Conservation (phyloP, 2,888 invertebrate genomes). For the Anthrax anthrax region DNA sequence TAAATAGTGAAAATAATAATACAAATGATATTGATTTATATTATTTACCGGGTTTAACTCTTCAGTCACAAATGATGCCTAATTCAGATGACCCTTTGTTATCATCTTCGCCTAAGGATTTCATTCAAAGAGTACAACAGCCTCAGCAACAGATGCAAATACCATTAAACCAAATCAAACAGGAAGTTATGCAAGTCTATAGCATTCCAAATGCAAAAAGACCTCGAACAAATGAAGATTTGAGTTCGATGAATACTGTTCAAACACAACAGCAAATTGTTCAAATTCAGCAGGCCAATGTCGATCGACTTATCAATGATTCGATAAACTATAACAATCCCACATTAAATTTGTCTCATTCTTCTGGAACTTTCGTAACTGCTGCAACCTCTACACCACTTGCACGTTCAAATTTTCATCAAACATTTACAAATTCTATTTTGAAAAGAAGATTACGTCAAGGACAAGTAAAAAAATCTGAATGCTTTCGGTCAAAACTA, state of each 20-base stretch:
- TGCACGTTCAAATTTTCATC: not conserved
- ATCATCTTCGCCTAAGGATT: constrained; percentile 72
- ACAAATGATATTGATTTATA: constrained; percentile 36
- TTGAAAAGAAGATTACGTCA: constrained; percentile 28
- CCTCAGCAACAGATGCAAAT: constrained; percentile 10
- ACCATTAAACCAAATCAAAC: constrained; percentile 4
- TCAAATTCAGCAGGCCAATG: not conserved
- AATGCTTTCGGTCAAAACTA: constrained; percentile 28
- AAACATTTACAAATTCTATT: constrained; percentile 17
- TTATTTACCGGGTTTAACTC: constrained; percentile 35
- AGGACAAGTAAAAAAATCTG: constrained; percentile 14
- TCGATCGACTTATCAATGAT: not conserved
- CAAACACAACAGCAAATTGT: constrained; percentile 9
- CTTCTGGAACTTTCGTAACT: too few relatives aligned
- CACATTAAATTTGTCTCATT: not conserved
- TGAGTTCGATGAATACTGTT: constrained; percentile 26
- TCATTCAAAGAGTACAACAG: constrained; percentile 31
- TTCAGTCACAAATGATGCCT: constrained; percentile 73
- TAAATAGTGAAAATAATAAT: constrained; percentile 37
- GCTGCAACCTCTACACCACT: not conserved
- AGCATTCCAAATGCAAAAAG: constrained; percentile 8
- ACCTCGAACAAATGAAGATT: constrained; percentile 52
- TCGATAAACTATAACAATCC: not conserved
- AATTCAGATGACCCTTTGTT: constrained; percentile 75
- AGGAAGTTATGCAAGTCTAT: constrained; percentile 2